Evolutionary conservation across 2,888 invertebrate genomes (phyloP).

Genomic region (Brachylomia viminalis): DNA sequence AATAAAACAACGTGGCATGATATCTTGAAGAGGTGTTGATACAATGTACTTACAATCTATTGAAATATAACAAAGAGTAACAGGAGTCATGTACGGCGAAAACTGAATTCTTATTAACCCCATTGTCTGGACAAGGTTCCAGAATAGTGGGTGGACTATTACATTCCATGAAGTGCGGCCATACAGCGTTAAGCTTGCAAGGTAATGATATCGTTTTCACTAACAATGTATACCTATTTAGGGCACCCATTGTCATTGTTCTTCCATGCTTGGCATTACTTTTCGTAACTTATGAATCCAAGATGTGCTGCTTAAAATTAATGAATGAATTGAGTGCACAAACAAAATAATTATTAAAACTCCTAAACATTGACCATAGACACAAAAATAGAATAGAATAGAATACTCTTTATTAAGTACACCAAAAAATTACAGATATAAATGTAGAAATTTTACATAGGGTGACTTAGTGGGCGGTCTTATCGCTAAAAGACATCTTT

Average conservation of each 20-base stretch:
- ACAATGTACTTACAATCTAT: slow-evolving; percentile 49
- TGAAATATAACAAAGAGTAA: slow-evolving; percentile 68
- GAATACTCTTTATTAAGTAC: no score
- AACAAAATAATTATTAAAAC: slow-evolving; percentile 32
- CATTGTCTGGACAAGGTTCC: slow-evolving; percentile 67
- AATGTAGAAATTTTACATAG: no score
- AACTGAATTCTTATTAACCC: slow-evolving; percentile 64
- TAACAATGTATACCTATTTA: slow-evolving; percentile 73
- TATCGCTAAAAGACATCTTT: no score
- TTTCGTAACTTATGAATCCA: slow-evolving; percentile 75
- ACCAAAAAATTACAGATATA: no score
- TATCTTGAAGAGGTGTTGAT: slow-evolving; percentile 48
- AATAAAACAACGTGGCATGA: slow-evolving; percentile 26
- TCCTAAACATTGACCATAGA: slow-evolving; percentile 14
- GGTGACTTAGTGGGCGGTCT: no score
- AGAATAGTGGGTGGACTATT: slow-evolving; percentile 65
- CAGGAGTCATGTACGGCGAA: slow-evolving; percentile 65
- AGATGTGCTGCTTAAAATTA: slow-evolving; percentile 44
- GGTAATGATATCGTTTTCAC: slow-evolving; percentile 78
- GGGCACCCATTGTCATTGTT: slow-evolving; percentile 84
- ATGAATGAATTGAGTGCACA: slow-evolving; percentile 48
- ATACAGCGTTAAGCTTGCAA: slow-evolving; percentile 73
- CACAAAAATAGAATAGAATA: no score
- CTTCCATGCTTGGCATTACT: slow-evolving; percentile 74
- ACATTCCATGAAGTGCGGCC: slow-evolving; percentile 74